These are phyloP conservation scores for Pandemis cinnamomeana DNA, from an alignment of 2,888 invertebrate genomes.

Conservation along the genomic window DNA sequence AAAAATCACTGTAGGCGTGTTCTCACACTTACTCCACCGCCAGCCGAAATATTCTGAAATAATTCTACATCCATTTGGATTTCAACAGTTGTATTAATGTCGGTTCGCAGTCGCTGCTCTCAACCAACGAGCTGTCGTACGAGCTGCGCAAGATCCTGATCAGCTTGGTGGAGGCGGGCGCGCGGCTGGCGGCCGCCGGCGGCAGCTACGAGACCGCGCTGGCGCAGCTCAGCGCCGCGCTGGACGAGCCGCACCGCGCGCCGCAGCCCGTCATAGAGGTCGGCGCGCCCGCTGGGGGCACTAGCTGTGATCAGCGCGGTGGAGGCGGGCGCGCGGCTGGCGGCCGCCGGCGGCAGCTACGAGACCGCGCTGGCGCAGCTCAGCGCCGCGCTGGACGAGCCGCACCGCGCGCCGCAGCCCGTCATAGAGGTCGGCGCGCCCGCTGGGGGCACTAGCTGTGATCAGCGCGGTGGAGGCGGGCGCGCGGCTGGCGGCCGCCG, in stretches of 20 bases:
- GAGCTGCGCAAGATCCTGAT: conserved; percentile 76
- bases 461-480: conserved; percentile 48
- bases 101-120: conserved; percentile 61
- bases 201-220: conserved; percentile 72
- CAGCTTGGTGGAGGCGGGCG: conserved; percentile 77
- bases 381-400: conserved; percentile 71
- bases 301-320: too few species aligned
- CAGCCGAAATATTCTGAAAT: too few species aligned
- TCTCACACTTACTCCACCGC: too few species aligned
- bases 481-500: conserved; percentile 73
- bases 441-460: too few species aligned
- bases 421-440: conserved; percentile 48
- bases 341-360: conserved; percentile 73
- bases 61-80: neutral
- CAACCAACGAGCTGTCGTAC: conserved; percentile 75
- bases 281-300: too few species aligned
- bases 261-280: conserved; percentile 55
- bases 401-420: conserved; percentile 55
- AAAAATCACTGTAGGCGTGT: neutral
- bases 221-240: conserved; percentile 68
- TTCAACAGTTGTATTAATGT: neutral
- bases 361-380: conserved; percentile 70
- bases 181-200: conserved; percentile 72
- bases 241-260: conserved; percentile 65
- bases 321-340: conserved; percentile 65